phyloP scores from a whole-genome alignment of 1,140 invertebrate species.

The Anastrepha obliqua region DNA sequence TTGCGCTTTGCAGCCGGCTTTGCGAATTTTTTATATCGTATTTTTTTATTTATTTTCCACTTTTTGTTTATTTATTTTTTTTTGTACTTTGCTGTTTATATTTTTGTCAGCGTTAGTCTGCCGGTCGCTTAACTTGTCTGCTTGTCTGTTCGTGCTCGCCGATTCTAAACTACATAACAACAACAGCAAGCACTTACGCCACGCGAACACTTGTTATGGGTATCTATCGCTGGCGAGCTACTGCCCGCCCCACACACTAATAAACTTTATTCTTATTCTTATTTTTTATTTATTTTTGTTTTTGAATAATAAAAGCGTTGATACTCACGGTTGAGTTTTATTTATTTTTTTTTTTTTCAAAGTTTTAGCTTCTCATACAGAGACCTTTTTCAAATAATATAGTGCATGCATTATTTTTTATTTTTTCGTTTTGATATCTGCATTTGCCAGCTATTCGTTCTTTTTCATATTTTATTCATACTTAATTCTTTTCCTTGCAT shows the following conservation, averaged over 20 bases:
- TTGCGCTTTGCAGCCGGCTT: background rate
- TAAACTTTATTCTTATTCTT: background rate
- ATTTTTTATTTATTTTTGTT: background rate
- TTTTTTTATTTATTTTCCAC: background rate
- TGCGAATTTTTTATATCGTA: background rate
- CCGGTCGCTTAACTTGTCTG: background rate
- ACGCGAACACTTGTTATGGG: conserved; percentile 15
- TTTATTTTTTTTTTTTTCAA: background rate
- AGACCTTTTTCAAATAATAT: background rate
- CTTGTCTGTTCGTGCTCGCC: conserved; percentile 32
- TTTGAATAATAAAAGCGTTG: background rate
- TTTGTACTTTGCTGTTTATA: background rate
- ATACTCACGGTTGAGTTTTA: background rate
- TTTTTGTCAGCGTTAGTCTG: background rate
- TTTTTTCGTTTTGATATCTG: background rate
- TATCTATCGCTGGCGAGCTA: background rate
- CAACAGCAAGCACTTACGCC: conserved; percentile 20
- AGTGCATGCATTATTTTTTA: background rate
- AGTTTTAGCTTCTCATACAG: background rate
- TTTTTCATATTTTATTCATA: conserved; percentile 23
- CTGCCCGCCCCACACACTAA: background rate
- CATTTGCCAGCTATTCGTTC: background rate
- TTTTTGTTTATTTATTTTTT: conserved; percentile 18
- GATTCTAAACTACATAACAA: background rate
- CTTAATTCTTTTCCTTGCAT: background rate